phyloP scores from a whole-genome alignment of 2,888 invertebrate genomes.

The Allacma fusca region DNA sequence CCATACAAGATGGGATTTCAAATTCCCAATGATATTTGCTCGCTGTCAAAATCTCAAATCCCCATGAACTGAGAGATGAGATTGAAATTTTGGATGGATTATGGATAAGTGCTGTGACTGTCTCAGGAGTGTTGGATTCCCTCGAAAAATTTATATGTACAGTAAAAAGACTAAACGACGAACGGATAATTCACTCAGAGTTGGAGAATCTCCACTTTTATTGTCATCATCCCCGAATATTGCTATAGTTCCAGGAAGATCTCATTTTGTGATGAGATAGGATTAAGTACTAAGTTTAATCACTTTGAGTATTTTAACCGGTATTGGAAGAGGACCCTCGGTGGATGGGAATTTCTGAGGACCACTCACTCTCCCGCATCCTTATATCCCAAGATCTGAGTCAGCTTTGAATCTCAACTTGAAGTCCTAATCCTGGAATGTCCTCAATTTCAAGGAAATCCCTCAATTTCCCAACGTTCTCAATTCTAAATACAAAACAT shows the following conservation, averaged over 20 bases:
- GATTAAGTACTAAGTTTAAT: too few species aligned
- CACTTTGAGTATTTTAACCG: too few species aligned
- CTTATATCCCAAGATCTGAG: too few species aligned
- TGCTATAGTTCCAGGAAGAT: conserved; percentile 28
- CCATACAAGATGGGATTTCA: conserved; percentile 35
- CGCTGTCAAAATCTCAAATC: conserved; percentile 35
- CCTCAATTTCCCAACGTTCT: too few species aligned
- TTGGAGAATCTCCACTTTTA: conserved; percentile 1
- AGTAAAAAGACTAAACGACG: conserved; percentile 43
- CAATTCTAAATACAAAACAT: too few species aligned
- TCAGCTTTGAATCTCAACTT: too few species aligned
- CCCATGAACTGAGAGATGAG: conserved; percentile 54
- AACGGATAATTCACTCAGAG: conserved; percentile 28
- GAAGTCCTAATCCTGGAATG: too few species aligned
- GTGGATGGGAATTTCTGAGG: too few species aligned
- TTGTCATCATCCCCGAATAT: background rate
- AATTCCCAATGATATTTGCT: conserved; percentile 41
- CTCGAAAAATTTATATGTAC: conserved; percentile 43
- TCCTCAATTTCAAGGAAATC: too few species aligned
- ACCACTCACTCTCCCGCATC: too few species aligned
- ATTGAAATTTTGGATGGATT: conserved; percentile 60
- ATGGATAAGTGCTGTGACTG: conserved; percentile 58
- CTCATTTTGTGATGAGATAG: conserved; percentile 41
- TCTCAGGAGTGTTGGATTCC: conserved; percentile 45
- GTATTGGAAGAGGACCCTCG: too few species aligned